phyloP scores from a whole-genome alignment of 1,140 invertebrate genomes.

The Drosophila murphyi region DNA sequence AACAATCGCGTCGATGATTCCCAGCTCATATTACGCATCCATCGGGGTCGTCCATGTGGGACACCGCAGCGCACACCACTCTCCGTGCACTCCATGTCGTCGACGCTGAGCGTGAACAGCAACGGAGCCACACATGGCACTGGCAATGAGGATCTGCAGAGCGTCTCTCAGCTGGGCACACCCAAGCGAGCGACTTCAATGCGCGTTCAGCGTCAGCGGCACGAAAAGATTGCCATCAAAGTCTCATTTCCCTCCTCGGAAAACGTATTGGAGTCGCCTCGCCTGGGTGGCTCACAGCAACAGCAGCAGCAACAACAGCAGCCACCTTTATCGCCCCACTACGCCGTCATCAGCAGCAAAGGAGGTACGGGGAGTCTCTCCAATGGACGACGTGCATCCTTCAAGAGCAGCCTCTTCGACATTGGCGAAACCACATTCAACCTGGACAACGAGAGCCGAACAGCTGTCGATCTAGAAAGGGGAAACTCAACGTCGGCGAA shows the following conservation, averaged over 20 bases:
- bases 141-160: slow-evolving; percentile 46
- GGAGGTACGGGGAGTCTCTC: slow-evolving; percentile 16
- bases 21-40: slow-evolving; percentile 95
- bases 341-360: slow-evolving; percentile 60
- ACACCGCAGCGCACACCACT: slow-evolving; percentile 75
- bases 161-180: slow-evolving; percentile 41
- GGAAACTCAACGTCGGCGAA: slow-evolving; percentile 69
- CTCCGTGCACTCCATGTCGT: slow-evolving; percentile 82
- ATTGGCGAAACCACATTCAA: slow-evolving; percentile 80
- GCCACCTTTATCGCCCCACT: slow-evolving; percentile 86
- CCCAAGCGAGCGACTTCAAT: slow-evolving; percentile 84
- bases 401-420: slow-evolving; percentile 78
- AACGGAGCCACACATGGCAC: slow-evolving; percentile 45
- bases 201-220: slow-evolving; percentile 86
- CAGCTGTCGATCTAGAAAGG: slow-evolving; percentile 46
- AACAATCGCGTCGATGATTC: slow-evolving; percentile 93
- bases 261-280: slow-evolving; percentile 86
- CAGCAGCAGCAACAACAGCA: slow-evolving; percentile 66
- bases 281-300: slow-evolving; percentile 83
- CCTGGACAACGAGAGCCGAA: slow-evolving; percentile 42
- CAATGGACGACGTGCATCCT: slow-evolving; percentile 62
- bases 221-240: slow-evolving; percentile 92
- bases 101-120: slow-evolving; percentile 79
- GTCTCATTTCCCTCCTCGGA: slow-evolving; percentile 93
- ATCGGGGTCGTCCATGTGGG: slow-evolving; percentile 88